These are phyloP conservation scores for Thrips palmi DNA, from an alignment of 1,140 invertebrate genomes.

Conservation along the genomic window DNA sequence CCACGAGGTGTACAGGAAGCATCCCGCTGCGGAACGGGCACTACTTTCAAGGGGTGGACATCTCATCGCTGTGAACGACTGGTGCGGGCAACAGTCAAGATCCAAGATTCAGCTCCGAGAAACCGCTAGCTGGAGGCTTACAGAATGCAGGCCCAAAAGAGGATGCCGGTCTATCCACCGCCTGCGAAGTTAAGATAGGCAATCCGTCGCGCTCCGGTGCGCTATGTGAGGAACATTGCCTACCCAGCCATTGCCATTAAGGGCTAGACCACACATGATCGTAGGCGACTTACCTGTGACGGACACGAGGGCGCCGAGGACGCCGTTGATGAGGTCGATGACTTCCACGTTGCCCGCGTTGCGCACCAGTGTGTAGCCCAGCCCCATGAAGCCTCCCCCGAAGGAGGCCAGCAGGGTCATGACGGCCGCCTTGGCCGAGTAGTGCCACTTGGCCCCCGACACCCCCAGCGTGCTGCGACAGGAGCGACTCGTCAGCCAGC, in stretches of 20 bases:
- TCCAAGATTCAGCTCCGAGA: too few species aligned
- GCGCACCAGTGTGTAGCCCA: constrained; percentile 43
- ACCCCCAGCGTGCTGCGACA: constrained; percentile 62
- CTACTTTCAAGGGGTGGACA: too few species aligned
- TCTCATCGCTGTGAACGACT: too few species aligned
- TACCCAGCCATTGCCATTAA: too few species aligned
- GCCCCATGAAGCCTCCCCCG: constrained; percentile 62
- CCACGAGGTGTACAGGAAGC: constrained; percentile 71
- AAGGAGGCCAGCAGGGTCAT: constrained; percentile 79
- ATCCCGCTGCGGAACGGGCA: constrained; percentile 51
- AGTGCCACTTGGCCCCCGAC: constrained; percentile 59
- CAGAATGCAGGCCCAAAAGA: too few species aligned
- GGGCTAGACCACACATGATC: too few species aligned
- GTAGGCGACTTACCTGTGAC: constrained; percentile 54
- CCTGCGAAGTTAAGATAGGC: too few species aligned
- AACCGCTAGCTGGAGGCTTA: too few species aligned
- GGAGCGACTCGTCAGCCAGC: too few species aligned
- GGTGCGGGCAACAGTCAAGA: too few species aligned
- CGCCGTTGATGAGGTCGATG: constrained; percentile 72
- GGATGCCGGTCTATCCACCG: too few species aligned
- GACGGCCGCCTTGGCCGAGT: constrained; percentile 72
- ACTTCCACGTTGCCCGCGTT: constrained; percentile 59
- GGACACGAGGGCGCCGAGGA: constrained; percentile 68
- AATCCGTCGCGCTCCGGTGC: not conserved
- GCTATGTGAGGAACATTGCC: not conserved